Base-by-base conservation (phyloP, 2,797 vertebrate species). In the Coreius guichenoti region DNA sequence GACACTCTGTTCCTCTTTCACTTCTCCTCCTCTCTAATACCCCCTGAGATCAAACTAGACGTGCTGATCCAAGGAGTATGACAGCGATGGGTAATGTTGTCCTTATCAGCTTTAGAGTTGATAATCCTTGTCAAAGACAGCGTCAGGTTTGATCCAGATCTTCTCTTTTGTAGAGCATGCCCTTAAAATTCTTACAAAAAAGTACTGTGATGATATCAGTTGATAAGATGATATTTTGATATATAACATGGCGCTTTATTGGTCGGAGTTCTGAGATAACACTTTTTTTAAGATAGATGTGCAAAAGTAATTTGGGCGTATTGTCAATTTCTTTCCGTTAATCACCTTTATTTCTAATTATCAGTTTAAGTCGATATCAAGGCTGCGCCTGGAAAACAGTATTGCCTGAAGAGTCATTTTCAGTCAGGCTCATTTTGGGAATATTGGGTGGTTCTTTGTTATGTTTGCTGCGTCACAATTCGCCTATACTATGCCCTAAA, bases 51-150 rank as follows among this genome's bases (percentile, higher is more conserved):
- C 83, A 83, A 80, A 61, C 79, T 81, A 82, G 63, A 56, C 23
- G 29, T 80, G 67, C 84, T 87, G 79, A 74, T 89, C 72, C 76
- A 78, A 81, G 85, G 76, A 89, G 69, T 86, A 74, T 83, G 86
- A 84, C 82, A 86, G 75, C 56, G 77, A 77, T 86, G 73, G 70
- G 81, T 84, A 80, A 85, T 85, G 85, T 87, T 86, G 85, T 83
- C 82, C 72, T 88, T 87, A 89, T 87, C 86, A 87, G 82, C 79
- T 79, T 73, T 36, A 76, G 84, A 87, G 65, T 83, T 89, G 88
- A 90, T 89, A 86, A 84, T 79, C 76, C 84, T 84, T 83, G 85
- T 87, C 88, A 91, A 87, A 88, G 80, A 79, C 85, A 83, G 75
- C 80, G 83, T 87, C 87, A 81, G 68, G 21, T 68, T 80, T 85